Conservation (phyloP, 1,140 invertebrate species). For the Calephelis virginiensis region DNA sequence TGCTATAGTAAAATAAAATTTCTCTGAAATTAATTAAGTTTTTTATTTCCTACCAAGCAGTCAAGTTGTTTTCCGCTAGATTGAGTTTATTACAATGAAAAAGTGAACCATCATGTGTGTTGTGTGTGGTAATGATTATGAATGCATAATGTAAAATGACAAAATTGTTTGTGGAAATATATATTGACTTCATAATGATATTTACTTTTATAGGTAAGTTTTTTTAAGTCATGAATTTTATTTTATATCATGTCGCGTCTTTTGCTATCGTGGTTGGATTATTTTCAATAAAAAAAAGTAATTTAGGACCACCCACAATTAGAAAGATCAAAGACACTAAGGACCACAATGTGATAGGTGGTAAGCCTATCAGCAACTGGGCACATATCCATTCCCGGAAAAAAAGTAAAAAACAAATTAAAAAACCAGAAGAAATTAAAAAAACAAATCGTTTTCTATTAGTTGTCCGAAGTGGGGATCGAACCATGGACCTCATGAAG, state of each 20-base stretch:
- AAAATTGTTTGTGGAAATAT: conserved; percentile 23
- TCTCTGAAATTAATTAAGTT: conserved; percentile 30
- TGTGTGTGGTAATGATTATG: conserved; percentile 17
- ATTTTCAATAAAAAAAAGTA: no score
- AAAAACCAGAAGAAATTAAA: no score
- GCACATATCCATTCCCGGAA: no score
- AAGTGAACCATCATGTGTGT: conserved; percentile 10
- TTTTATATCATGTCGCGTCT: not conserved
- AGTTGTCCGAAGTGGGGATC: no score
- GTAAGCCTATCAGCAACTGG: no score
- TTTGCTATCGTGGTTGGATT: no score
- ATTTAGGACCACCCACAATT: no score
- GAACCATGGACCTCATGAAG: no score
- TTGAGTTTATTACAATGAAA: conserved; percentile 23
- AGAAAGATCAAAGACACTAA: no score
- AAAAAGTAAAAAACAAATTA: no score
- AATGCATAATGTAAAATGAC: conserved; percentile 25
- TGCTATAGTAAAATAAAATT: conserved; percentile 35
- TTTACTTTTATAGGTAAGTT: conserved; percentile 27
- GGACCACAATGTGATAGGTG: no score
- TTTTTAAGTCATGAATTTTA: not conserved
- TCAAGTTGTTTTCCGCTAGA: conserved; percentile 34
- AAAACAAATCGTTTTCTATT: no score
- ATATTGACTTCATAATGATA: conserved; percentile 24
- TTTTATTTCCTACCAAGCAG: conserved; percentile 22